These are phyloP conservation scores for Drosophila testacea DNA, from an alignment of 2,888 invertebrate genomes.

Conservation along the genomic window DNA sequence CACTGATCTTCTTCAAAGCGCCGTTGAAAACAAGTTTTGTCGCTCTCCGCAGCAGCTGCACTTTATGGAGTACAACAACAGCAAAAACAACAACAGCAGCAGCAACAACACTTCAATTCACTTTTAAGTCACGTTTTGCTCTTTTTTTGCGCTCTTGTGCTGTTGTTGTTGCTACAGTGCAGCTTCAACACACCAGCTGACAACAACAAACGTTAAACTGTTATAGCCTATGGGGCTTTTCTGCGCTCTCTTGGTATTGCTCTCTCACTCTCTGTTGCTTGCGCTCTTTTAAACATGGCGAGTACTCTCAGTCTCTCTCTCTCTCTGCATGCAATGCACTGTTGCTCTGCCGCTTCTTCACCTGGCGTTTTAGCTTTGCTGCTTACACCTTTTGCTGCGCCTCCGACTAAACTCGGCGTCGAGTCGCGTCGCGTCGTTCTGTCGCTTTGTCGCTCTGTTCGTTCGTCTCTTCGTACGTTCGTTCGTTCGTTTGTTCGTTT, in stretches of 20 bases:
- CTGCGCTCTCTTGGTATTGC: slow-evolving; percentile 16
- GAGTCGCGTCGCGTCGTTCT: slow-evolving; percentile 44
- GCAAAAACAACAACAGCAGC: slow-evolving; percentile 30
- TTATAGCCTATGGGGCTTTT: slow-evolving; percentile 73
- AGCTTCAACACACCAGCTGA: slow-evolving; percentile 67
- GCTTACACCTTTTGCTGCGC: slow-evolving; percentile 76
- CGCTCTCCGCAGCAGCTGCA: slow-evolving; percentile 65
- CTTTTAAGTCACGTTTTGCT: slow-evolving; percentile 81
- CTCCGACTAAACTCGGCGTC: slow-evolving; percentile 37
- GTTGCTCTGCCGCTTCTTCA: slow-evolving; percentile 64
- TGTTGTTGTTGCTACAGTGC: slow-evolving; percentile 29
- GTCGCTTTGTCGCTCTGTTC: slow-evolving; percentile 28
- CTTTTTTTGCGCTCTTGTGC: slow-evolving; percentile 59
- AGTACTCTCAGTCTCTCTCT: background rate
- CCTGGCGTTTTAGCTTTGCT: slow-evolving; percentile 68
- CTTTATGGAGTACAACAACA: slow-evolving; percentile 48
- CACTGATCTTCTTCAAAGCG: slow-evolving; percentile 76
- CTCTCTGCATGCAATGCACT: slow-evolving; percentile 54
- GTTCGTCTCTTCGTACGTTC: slow-evolving; percentile 33
- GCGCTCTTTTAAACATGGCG: slow-evolving; percentile 67
- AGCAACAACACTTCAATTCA: slow-evolving; percentile 69
- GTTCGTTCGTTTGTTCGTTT: slow-evolving; percentile 57
- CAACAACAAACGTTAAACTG: slow-evolving; percentile 70
- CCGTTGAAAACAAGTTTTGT: slow-evolving; percentile 75
- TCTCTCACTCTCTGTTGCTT: slow-evolving; percentile 5